Percentiles rank a stretch among this genome's conserved stretches.
Conservation (phyloP, 1,140 invertebrate species). For the Drosophila virilis region DNA sequence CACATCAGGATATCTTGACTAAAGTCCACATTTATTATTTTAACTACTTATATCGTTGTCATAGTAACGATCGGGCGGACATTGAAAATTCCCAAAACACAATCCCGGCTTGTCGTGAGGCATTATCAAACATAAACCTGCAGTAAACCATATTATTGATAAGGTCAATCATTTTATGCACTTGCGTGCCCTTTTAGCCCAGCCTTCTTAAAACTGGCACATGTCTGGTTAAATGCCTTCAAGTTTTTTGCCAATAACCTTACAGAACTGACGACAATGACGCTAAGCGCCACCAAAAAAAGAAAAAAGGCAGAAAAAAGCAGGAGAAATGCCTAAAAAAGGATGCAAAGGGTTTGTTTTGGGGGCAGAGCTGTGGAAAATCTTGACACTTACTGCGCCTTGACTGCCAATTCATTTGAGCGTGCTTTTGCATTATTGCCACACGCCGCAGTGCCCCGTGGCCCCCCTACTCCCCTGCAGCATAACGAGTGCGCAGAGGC, state of each 20-base stretch:
- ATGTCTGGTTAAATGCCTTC: conserved; percentile 59
- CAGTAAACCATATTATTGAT: neutral
- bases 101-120: no score
- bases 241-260: conserved; percentile 44
- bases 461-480: neutral
- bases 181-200: neutral
- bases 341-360: neutral
- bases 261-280: conserved; percentile 9
- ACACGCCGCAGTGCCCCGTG: conserved; percentile 8
- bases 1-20: no score
- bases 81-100: no score
- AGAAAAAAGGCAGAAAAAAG: neutral
- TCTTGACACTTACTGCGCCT: conserved; percentile 32
- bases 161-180: neutral
- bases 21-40: no score
- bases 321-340: neutral
- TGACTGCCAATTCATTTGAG: conserved; percentile 67
- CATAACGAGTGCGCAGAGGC: conserved; percentile 28
- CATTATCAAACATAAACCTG: no score
- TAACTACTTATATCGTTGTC: no score
- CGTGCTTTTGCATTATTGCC: conserved; percentile 46
- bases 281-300: neutral
- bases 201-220: conserved; percentile 20
- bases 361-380: conserved; percentile 3
- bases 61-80: no score